A percentile compares a stretch with the other conserved stretches of the same genome.
phyloP scores from a whole-genome alignment of 2,888 invertebrate species.

The Julus scanicus region DNA sequence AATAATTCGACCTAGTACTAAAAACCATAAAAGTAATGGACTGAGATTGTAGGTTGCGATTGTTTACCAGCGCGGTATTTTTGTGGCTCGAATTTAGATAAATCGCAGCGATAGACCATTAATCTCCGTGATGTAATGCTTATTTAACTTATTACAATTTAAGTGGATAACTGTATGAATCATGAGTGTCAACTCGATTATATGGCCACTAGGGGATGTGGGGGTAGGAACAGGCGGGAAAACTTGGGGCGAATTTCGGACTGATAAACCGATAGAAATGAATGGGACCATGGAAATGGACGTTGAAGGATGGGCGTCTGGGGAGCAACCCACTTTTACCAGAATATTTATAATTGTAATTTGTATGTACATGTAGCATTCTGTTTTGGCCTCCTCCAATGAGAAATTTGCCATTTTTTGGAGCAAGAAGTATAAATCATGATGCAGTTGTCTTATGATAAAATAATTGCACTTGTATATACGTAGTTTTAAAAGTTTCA shows the following conservation, averaged over 20 bases:
- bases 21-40: conserved; percentile 30
- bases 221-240: neutral
- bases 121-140: conserved; percentile 46
- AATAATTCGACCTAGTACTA: neutral
- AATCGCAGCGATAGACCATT: conserved; percentile 49
- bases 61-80: conserved; percentile 40
- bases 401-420: neutral
- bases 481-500: no score
- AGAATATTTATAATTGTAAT: conserved; percentile 49
- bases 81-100: conserved; percentile 34
- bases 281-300: conserved; percentile 34
- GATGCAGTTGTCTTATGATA: no score
- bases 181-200: conserved; percentile 48
- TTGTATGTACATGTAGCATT: neutral
- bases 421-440: neutral
- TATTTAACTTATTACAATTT: conserved; percentile 51
- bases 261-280: conserved; percentile 44
- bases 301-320: conserved; percentile 35
- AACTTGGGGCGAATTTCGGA: conserved; percentile 38
- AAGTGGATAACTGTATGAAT: conserved; percentile 50
- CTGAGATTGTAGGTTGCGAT: conserved; percentile 19
- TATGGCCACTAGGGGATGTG: conserved; percentile 24
- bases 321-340: conserved; percentile 36
- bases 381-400: neutral
- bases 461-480: no score